Base-by-base conservation (phyloP, 92 coral and sea anemone species). In the Montipora capitata region DNA sequence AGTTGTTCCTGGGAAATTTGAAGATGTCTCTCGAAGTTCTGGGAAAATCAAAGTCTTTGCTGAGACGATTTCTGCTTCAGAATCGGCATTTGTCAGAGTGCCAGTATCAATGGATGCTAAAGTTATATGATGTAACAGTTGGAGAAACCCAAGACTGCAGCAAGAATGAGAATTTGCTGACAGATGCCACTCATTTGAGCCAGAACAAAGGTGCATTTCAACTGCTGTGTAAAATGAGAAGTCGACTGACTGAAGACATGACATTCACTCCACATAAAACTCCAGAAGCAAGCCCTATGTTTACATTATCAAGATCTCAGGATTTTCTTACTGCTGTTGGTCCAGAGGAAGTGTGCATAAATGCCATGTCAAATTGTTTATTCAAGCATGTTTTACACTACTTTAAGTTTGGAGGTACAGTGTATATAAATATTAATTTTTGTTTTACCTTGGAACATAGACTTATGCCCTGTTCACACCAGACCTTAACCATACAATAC, bases 31-130 rank as follows among this genome's bases (percentile, higher is more conserved):
- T 93, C 35, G 79, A 68, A 14, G 83, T 66, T 38, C 98, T 95
- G 41, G 81, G 65, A 44, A 72, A 76, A 43, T 93, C 98, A 17
- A 91, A 90, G 76, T 43, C 82, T 51, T 67, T 91, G 51, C 80
- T 95, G 5, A 70, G 85, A 41, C 87, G 82, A 52, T 95, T 91
- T 66, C 88, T 95, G 14, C 93, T 95, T 15, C 98, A 95, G 72
- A 95, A 95, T 72, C 96, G 93, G 20, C 93, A 93, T 65, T 66
- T 95, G 58, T 87, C 85, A 17, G 87, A 75, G n/a, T 64, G 62
- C 38, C 98, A 93, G 56, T 91, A 88, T 76, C 78, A 44, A 35
- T 27, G 88, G 49, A 90, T 89, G 27, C 70, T 93, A n/a, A 78
- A 86, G 77, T 42, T 93, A 42, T 95, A 93, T 91, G 94, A 84